Evolutionary conservation across 92 coral and sea anemone genomes (phyloP).

Genomic region (Epizoanthus ramosus): DNA sequence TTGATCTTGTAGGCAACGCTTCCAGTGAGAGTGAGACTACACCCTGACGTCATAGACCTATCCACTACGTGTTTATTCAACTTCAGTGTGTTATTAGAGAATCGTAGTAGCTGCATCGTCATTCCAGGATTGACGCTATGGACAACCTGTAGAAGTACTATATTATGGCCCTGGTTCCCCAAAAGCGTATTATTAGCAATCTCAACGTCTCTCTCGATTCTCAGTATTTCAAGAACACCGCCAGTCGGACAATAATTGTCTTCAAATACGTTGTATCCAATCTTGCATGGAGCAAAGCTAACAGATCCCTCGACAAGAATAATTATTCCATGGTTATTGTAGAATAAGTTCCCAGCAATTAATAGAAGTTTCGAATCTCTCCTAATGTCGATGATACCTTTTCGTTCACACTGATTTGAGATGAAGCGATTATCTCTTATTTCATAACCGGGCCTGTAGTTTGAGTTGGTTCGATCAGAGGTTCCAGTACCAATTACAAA

Average conservation of each 20-base stretch:
- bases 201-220: slow-evolving; percentile 18
- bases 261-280: slow-evolving; percentile 45
- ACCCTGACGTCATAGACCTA: not conserved
- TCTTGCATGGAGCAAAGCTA: not conserved
- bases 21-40: slow-evolving; percentile 48
- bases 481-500: slow-evolving; percentile 6
- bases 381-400: slow-evolving; percentile 30
- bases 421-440: slow-evolving; percentile 35
- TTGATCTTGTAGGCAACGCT: slow-evolving; percentile 20
- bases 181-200: slow-evolving; percentile 50
- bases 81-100: slow-evolving; percentile 52
- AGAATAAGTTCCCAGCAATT: slow-evolving; percentile 37
- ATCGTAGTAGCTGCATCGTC: not conserved
- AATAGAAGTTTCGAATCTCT: not conserved
- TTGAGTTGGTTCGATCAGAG: slow-evolving; percentile 9
- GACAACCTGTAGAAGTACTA: slow-evolving; percentile 36
- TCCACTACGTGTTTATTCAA: slow-evolving; percentile 12
- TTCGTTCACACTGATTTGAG: slow-evolving; percentile 42
- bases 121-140: not conserved
- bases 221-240: slow-evolving; percentile 47
- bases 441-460: slow-evolving; percentile 12
- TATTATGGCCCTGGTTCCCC: slow-evolving; percentile 38
- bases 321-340: slow-evolving; percentile 34
- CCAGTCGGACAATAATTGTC: slow-evolving; percentile 33
- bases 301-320: slow-evolving; percentile 37